Percentiles rank a stretch among this genome's conserved stretches.
Evolutionary conservation across 37 sponge, comb jelly and placozoan species (phyloP).

Genomic region (Oscarella lobularis): DNA sequence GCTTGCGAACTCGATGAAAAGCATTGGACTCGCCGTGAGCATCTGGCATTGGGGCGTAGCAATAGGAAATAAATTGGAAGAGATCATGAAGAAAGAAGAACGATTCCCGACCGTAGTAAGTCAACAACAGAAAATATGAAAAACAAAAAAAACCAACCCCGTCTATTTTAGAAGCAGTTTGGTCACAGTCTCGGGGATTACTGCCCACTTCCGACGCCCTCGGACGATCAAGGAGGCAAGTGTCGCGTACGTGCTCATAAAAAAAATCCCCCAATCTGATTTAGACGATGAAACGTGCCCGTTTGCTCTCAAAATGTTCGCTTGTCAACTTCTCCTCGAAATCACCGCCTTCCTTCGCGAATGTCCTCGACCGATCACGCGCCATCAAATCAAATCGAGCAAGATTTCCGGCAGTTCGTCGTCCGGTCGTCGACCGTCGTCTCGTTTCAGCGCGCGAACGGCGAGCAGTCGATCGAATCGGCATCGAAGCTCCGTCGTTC

Average conservation of each 20-base stretch:
- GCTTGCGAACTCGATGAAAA: neutral
- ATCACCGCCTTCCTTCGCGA: constrained; percentile 46
- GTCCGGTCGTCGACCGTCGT: neutral
- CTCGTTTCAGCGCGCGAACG: neutral
- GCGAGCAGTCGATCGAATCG: neutral
- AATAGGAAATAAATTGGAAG: neutral
- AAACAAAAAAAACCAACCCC: no score
- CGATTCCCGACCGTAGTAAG: no score
- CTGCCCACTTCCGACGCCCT: no score
- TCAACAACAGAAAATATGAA: no score
- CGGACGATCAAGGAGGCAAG: no score
- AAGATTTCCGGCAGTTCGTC: neutral
- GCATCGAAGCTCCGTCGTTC: no score
- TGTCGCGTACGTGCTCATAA: no score
- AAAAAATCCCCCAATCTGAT: no score
- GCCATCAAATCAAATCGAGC: neutral
- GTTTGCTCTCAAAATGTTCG: constrained; percentile 39
- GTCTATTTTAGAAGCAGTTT: no score
- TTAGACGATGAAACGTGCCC: neutral
- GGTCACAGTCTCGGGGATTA: no score
- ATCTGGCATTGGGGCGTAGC: neutral
- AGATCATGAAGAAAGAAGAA: neutral
- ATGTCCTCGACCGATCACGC: constrained; percentile 11
- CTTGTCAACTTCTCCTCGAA: constrained; percentile 47
- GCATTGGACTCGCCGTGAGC: neutral